These are phyloP conservation scores for Orientallactaga sibirica DNA, from an alignment of 2,797 vertebrate species.

Conservation along the genomic window DNA sequence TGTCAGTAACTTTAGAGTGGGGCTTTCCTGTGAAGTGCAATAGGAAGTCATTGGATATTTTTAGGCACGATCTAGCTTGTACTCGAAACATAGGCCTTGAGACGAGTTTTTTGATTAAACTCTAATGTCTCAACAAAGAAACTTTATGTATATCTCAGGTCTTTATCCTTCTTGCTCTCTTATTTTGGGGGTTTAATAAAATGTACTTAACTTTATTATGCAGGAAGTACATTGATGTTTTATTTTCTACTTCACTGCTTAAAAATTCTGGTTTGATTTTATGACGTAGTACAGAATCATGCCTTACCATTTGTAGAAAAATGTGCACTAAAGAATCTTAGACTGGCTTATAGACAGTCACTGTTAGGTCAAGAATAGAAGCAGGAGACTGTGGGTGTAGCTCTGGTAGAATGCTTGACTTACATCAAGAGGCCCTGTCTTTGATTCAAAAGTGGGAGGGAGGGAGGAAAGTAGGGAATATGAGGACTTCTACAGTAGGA, in stretches of 20 bases:
- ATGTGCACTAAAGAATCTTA: not conserved
- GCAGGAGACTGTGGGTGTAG: not conserved
- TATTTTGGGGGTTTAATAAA: not conserved
- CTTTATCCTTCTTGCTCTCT: not conserved
- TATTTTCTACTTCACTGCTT: not conserved
- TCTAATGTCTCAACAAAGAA: not conserved
- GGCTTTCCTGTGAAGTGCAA: slow-evolving; percentile 26
- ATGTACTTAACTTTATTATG: not conserved
- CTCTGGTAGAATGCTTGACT: not conserved
- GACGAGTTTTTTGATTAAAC: not conserved
- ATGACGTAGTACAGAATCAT: not conserved
- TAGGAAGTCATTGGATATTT: not conserved
- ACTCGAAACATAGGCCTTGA: not conserved
- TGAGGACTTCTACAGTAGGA: not conserved
- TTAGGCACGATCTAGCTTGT: not conserved
- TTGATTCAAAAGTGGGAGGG: not conserved
- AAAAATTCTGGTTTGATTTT: not conserved
- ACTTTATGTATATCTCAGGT: not conserved
- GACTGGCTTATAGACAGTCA: not conserved
- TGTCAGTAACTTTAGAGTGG: not conserved
- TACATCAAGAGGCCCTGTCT: not conserved
- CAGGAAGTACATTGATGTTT: not conserved
- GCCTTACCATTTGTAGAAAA: not conserved
- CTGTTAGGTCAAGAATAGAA: not conserved
- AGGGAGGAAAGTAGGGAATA: not conserved